Conservation (phyloP, 2,797 vertebrate genomes). For the Liparis tanakae region DNA sequence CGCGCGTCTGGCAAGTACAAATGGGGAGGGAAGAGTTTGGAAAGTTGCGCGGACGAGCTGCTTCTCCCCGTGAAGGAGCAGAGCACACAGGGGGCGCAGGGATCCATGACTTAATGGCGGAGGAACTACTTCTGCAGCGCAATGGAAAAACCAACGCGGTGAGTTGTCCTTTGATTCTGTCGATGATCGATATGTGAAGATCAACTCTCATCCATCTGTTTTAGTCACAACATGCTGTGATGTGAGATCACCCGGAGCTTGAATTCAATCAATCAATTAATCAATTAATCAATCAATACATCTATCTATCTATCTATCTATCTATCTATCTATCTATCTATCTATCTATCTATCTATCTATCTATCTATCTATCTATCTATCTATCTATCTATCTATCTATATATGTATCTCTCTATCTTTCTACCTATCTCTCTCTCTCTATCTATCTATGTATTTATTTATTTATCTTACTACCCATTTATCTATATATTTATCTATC, state of each 20-base stretch:
- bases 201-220: background rate
- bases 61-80: slow-evolving; percentile 17
- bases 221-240: too few relatives aligned
- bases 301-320: background rate
- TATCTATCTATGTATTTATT: too few relatives aligned
- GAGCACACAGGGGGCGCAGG: slow-evolving; percentile 16
- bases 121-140: slow-evolving; percentile 72
- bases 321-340: slow-evolving; percentile 2
- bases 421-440: background rate
- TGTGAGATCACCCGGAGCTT: background rate
- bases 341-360: slow-evolving; percentile 1
- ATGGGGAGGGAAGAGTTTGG: slow-evolving; percentile 51
- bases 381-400: background rate
- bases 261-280: background rate
- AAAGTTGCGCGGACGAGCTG: slow-evolving; percentile 48
- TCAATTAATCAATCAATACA: background rate
- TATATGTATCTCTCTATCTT: background rate
- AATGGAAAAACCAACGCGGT: slow-evolving; percentile 71
- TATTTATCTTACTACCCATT: too few relatives aligned
- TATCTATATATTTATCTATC: too few relatives aligned
- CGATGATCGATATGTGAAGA: background rate
- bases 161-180: slow-evolving; percentile 52
- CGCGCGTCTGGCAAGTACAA: slow-evolving; percentile 47
- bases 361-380: background rate
- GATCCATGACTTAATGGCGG: slow-evolving; percentile 79